Base-by-base conservation (phyloP, 1,140 invertebrate species). In the Mamestra configurata region DNA sequence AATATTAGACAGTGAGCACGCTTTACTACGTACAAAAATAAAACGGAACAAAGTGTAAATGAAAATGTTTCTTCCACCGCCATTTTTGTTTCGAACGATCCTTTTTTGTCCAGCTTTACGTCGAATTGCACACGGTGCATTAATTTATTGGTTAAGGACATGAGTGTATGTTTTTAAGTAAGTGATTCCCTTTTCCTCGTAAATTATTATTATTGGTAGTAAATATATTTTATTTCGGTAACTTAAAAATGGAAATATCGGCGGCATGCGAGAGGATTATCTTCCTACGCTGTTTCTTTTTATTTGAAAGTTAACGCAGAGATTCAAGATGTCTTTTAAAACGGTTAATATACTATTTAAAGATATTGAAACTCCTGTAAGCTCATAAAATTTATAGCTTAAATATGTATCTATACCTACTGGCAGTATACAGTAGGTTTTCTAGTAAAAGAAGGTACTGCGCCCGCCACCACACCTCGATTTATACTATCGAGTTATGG, bases 21-120 rank as follows among this genome's bases (percentile, higher is more conserved):
- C 53, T 81, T 77, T 83, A 83, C 79, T 77, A 77, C 77, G 57
- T 13, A 73, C 73, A 70, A 22, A 85, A 85, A 85, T 85, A 85
- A 79, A 70, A 46, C 46, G 5, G 31, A 77, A 79, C 79, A 79
- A 57, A 77, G 82, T 57, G 55, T 77, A 68, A 66, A 77, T 77
- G 46, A 27, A 46, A 61, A 64, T 61, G 18, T 7, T 46, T 24
- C 20, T 11, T 40, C 13, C n/a, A 15, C 40, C 11, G 10, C 40
- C 61, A 66, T 53, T 40, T 76, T 73, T 35, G 27, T 0, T 73
- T 55, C 49, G 15, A 20, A 37, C 1, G 7, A 15, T 1, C 27
- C 15, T 13, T 49, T 61, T 64, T 64, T 64, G 37, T 43, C 22
- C 55, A 8, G 22, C 0, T 11, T 18, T 8, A 6, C 2, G 22